Conservation (phyloP, 2,113 vertebrate species). For the Odontesthes bonariensis region DNA sequence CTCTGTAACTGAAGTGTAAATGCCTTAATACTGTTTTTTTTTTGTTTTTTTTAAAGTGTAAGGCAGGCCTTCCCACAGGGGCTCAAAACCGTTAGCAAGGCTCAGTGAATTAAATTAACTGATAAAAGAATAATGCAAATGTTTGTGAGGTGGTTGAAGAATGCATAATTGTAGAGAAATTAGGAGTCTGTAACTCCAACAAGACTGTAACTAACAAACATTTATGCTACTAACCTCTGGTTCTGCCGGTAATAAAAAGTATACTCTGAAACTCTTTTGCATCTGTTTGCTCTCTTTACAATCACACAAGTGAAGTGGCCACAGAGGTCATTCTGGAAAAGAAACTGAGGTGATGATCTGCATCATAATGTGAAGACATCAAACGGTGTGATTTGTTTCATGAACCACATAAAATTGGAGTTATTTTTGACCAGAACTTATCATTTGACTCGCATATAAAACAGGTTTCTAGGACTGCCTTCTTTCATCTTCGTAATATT, state of each 20-base stretch:
- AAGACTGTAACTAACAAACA: constrained; percentile 4
- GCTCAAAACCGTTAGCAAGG: neutral
- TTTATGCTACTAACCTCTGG: constrained; percentile 20
- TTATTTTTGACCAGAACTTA: too few relatives aligned
- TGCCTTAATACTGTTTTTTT: constrained; percentile 11
- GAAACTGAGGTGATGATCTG: neutral
- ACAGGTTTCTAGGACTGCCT: too few relatives aligned
- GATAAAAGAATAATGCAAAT: neutral
- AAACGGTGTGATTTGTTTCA: neutral
- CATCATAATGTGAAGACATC: neutral
- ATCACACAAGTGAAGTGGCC: neutral
- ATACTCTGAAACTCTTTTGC: constrained; percentile 8
- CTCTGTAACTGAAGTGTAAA: neutral
- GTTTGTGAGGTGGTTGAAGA: too few relatives aligned
- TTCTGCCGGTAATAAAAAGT: constrained; percentile 16
- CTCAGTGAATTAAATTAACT: neutral
- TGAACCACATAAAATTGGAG: too few relatives aligned
- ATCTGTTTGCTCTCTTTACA: constrained; percentile 9
- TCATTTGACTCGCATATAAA: too few relatives aligned
- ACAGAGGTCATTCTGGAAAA: neutral
- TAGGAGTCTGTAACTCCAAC: neutral
- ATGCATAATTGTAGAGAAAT: neutral
- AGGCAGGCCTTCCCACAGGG: neutral
- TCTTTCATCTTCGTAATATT: too few relatives aligned
- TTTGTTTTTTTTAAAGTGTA: neutral